These are phyloP conservation scores for Tenthredo amoena DNA, from an alignment of 2,888 invertebrate species.

Conservation along the genomic window DNA sequence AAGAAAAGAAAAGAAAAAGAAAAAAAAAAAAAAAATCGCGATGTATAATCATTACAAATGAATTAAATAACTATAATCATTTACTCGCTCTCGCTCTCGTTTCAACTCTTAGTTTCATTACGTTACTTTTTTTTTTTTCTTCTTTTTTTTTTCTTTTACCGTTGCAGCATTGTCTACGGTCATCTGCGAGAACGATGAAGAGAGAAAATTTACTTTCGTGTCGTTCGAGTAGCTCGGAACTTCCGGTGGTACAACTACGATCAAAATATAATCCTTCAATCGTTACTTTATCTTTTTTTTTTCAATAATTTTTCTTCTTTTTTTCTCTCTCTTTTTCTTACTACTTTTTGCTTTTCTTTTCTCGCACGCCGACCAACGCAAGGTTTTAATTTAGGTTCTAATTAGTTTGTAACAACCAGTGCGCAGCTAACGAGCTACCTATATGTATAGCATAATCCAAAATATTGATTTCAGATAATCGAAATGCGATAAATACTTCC, in stretches of 20 bases:
- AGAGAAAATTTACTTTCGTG: constrained; percentile 46
- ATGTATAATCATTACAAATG: not conserved
- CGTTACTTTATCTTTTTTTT: not conserved
- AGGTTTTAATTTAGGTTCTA: not conserved
- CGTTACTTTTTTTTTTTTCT: not conserved
- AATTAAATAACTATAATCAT: constrained; percentile 8
- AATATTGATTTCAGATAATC: not conserved
- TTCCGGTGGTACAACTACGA: constrained; percentile 46
- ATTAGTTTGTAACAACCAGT: constrained; percentile 21
- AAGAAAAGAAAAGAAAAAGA: not conserved
- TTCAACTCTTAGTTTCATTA: constrained; percentile 34
- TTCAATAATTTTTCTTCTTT: not conserved
- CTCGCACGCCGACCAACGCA: not conserved
- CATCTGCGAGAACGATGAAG: constrained; percentile 22
- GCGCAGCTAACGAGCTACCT: not conserved
- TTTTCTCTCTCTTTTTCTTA: not conserved
- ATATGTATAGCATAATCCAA: not conserved
- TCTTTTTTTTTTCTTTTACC: not conserved
- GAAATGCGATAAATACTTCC: not conserved
- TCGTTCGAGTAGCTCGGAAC: constrained; percentile 31
- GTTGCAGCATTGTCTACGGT: constrained; percentile 32
- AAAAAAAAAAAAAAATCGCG: not conserved
- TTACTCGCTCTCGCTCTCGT: constrained; percentile 27
- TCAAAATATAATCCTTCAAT: constrained; percentile 30
- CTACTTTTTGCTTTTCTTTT: not conserved